phyloP scores from a whole-genome alignment of 2,888 invertebrate species.

The Germaria angustata region DNA sequence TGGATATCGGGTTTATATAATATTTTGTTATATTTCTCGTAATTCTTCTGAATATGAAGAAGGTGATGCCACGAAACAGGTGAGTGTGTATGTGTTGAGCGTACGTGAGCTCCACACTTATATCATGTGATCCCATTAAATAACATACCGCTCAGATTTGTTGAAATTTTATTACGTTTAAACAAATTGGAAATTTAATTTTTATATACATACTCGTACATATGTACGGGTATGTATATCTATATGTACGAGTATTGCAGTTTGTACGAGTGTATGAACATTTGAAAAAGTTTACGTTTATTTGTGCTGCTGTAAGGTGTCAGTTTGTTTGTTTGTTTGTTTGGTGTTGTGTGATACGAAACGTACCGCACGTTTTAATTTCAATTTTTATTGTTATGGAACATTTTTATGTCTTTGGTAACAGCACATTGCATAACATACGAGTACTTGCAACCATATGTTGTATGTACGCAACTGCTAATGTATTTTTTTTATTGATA shows the following conservation, averaged over 20 bases:
- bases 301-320: background rate
- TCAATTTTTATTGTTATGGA: constrained; percentile 40
- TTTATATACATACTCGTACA: background rate
- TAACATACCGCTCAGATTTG: constrained; percentile 60
- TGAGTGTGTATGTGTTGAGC: background rate
- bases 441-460: constrained; percentile 2
- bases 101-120: constrained; percentile 54
- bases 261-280: background rate
- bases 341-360: background rate
- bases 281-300: background rate
- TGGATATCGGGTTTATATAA: background rate
- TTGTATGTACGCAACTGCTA: background rate
- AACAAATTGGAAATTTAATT: constrained; percentile 63
- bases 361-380: constrained; percentile 27
- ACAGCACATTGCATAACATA: constrained; percentile 19
- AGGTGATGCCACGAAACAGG: background rate
- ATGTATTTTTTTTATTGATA: constrained; percentile 14
- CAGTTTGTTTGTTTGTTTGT: background rate
- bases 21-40: background rate
- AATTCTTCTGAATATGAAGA: constrained; percentile 6
- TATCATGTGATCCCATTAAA: constrained; percentile 57
- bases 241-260: background rate
- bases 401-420: constrained; percentile 51
- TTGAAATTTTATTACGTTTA: constrained; percentile 62
- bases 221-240: too few species aligned